These are phyloP conservation scores for Potorous gilbertii DNA, from an alignment of 2,797 vertebrate genomes.

Conservation along the genomic window DNA sequence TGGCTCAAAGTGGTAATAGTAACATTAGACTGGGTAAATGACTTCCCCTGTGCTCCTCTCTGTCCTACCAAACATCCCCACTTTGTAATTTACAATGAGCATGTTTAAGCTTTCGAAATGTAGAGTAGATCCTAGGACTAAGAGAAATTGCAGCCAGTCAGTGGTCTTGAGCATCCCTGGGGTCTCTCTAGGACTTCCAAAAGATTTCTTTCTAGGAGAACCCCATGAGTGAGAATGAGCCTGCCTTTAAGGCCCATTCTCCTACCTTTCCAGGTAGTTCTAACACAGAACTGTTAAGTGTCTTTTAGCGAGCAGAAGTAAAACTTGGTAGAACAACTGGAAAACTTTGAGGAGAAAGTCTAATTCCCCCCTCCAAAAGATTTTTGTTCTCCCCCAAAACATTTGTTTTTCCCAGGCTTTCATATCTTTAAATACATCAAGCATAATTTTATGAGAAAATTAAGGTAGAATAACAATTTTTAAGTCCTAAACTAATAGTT, in stretches of 20 bases:
- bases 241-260: neutral
- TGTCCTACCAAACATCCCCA: constrained; percentile 83
- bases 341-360: constrained; percentile 38
- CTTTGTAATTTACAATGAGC: constrained; percentile 77
- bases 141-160: constrained; percentile 26
- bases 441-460: constrained; percentile 8
- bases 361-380: constrained; percentile 13
- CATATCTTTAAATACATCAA: constrained; percentile 46
- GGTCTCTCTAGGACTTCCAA: constrained; percentile 18
- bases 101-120: constrained; percentile 68
- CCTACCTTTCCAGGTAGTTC: neutral
- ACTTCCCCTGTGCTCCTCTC: constrained; percentile 78
- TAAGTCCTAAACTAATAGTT: constrained; percentile 53
- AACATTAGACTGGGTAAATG: constrained; percentile 81
- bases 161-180: constrained; percentile 14
- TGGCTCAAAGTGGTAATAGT: constrained; percentile 85
- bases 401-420: constrained; percentile 13
- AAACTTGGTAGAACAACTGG: constrained; percentile 26
- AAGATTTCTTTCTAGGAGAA: constrained; percentile 40
- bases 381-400: neutral
- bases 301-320: constrained; percentile 18
- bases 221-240: constrained; percentile 25
- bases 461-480: constrained; percentile 35
- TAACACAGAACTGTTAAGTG: neutral
- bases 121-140: constrained; percentile 24